A percentile compares a stretch with the other conserved stretches of the same genome.
phyloP scores from a whole-genome alignment of 2,888 invertebrate species.

The Papilio gigon region DNA sequence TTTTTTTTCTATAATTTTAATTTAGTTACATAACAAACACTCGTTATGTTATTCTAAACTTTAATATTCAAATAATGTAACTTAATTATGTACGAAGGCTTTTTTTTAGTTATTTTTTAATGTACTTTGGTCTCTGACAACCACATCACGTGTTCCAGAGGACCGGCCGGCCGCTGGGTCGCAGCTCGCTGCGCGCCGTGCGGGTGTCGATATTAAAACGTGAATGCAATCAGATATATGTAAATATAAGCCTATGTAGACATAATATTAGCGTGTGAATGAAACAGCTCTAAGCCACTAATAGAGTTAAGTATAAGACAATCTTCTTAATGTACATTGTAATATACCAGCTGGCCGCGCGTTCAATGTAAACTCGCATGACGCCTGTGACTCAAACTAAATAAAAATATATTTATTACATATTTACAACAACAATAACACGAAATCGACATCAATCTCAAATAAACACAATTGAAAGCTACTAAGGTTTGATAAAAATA shows the following conservation, averaged over 20 bases:
- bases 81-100: too few species aligned
- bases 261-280: not conserved
- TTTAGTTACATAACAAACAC: too few species aligned
- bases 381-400: slow-evolving; percentile 1
- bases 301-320: slow-evolving; percentile 14
- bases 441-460: not conserved
- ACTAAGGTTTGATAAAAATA: not conserved
- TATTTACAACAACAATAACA: not conserved
- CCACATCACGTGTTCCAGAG: slow-evolving; percentile 49
- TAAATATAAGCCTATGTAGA: not conserved
- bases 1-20: too few species aligned
- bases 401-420: not conserved
- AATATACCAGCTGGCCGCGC: not conserved
- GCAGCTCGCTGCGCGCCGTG: slow-evolving; percentile 82
- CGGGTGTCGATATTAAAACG: slow-evolving; percentile 71
- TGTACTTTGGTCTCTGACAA: too few species aligned
- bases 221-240: not conserved
- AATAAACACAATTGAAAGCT: not conserved
- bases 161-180: slow-evolving; percentile 54
- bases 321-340: slow-evolving; percentile 9
- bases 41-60: too few species aligned
- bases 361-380: slow-evolving; percentile 3
- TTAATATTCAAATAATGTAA: too few species aligned
- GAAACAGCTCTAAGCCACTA: slow-evolving; percentile 9
- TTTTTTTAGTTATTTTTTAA: too few species aligned